Evolutionary conservation across 2,113 vertebrate genomes (phyloP).

Genomic region (Naja naja): DNA sequence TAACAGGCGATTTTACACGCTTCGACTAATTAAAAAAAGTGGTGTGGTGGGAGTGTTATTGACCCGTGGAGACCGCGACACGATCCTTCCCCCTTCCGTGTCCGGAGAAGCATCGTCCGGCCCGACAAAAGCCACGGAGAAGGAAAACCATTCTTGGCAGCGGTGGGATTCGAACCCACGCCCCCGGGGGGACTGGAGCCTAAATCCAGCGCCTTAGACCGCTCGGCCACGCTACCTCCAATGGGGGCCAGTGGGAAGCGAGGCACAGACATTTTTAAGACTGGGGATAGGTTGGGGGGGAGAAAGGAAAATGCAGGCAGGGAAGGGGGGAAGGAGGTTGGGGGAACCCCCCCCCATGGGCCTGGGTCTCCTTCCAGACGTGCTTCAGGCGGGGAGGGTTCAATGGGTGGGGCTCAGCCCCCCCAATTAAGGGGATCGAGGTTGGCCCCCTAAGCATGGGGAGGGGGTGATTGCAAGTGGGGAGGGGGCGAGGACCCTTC

Average conservation of each 20-base stretch:
- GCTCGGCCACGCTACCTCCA: slow-evolving; percentile 86
- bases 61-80: not conserved
- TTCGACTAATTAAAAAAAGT: no score
- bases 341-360: not conserved
- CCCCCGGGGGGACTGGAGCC: slow-evolving; percentile 70
- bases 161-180: slow-evolving; percentile 75
- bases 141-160: slow-evolving; percentile 1
- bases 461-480: no score
- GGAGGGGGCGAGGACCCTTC: no score
- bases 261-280: not conserved
- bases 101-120: not conserved
- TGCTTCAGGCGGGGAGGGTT: no score
- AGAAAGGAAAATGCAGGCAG: no score
- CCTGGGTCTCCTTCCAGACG: not conserved
- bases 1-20: no score
- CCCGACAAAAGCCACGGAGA: not conserved
- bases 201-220: slow-evolving; percentile 88
- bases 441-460: no score
- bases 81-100: no score
- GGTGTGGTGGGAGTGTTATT: accelerated
- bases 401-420: no score
- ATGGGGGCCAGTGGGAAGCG: not conserved
- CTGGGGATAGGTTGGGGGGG: not conserved
- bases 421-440: no score
- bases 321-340: no score